Conservation (phyloP, 2,888 invertebrate species). For the Brachycybe producta region DNA sequence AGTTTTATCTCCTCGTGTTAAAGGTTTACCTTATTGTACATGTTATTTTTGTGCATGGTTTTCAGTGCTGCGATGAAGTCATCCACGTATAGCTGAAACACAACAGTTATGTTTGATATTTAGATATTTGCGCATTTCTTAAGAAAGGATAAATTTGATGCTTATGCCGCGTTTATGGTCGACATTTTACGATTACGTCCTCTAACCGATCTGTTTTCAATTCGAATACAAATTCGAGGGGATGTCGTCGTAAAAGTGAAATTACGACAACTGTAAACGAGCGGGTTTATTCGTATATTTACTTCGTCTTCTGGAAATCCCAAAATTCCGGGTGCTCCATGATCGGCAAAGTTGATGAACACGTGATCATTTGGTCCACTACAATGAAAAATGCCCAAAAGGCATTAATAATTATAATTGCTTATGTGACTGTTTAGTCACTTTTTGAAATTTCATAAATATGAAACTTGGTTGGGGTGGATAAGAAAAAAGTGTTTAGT, state of each 20-base stretch:
- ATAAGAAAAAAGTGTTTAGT: neutral
- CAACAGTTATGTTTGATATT: too few species aligned
- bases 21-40: conserved; percentile 39
- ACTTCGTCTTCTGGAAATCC: conserved; percentile 33
- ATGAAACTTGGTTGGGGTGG: neutral
- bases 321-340: conserved; percentile 45
- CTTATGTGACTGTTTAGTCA: neutral
- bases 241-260: too few species aligned
- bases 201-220: too few species aligned
- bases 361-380: conserved; percentile 45
- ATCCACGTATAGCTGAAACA: conserved; percentile 32
- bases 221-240: too few species aligned
- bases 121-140: too few species aligned
- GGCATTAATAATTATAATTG: neutral
- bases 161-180: too few species aligned
- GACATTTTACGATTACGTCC: too few species aligned
- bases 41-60: conserved; percentile 36
- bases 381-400: conserved; percentile 17
- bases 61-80: conserved; percentile 33
- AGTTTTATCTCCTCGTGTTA: too few species aligned
- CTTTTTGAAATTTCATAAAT: neutral
- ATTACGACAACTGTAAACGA: too few species aligned
- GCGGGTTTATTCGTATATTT: neutral
- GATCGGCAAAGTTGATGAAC: conserved; percentile 49
- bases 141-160: too few species aligned